A percentile compares a stretch with the other conserved stretches of the same genome.
Evolutionary conservation across 2,797 vertebrate species (phyloP).

Genomic region (Eremophila alpestris): DNA sequence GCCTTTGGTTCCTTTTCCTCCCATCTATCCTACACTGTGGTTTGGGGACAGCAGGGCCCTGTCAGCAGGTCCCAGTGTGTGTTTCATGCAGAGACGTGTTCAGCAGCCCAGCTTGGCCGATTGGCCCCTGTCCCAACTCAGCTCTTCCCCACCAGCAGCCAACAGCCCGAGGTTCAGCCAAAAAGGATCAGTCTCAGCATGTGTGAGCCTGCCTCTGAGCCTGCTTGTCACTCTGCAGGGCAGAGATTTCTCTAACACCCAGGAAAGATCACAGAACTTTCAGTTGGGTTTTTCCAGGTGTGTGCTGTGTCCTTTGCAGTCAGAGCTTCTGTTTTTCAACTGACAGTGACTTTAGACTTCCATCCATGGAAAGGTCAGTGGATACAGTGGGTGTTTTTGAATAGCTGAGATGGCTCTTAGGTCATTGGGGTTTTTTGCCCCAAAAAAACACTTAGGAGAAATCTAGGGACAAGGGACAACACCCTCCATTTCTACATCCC

Average conservation of each 20-base stretch:
- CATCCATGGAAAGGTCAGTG: accelerated
- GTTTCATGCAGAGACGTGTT: not conserved
- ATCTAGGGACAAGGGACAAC: not conserved
- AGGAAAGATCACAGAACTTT: not conserved
- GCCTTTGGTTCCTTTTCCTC: not conserved
- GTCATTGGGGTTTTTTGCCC: not conserved
- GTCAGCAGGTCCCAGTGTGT: not conserved
- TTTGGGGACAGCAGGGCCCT: not conserved
- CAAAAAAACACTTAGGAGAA: not conserved
- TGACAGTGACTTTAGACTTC: not conserved
- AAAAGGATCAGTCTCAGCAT: not conserved
- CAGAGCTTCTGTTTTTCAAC: not conserved
- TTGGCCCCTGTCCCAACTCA: not conserved
- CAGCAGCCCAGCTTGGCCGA: not conserved
- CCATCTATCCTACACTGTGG: not conserved
- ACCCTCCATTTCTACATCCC: not conserved
- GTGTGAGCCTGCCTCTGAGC: not conserved
- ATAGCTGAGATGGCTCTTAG: not conserved
- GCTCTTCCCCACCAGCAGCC: not conserved
- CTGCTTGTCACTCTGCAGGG: not conserved
- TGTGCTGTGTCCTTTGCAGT: not conserved
- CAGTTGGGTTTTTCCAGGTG: not conserved
- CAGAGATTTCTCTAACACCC: not conserved
- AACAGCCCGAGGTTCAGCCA: not conserved
- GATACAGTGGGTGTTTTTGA: not conserved